phyloP scores from a whole-genome alignment of 1,140 invertebrate genomes.

The Metopolophium dirhodum region DNA sequence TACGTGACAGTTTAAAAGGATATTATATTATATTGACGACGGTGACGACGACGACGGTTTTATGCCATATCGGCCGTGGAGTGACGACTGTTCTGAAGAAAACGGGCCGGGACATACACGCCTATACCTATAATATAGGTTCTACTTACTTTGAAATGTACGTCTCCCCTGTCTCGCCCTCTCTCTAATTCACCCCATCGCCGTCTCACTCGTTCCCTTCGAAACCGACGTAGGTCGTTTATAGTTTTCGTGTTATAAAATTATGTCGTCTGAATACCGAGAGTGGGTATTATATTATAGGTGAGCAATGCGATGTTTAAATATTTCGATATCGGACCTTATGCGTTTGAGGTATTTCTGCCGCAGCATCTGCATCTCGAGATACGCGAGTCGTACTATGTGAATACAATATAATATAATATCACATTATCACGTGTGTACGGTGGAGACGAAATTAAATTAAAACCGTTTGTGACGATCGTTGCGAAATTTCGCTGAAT shows the following conservation, averaged over 20 bases:
- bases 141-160: not conserved
- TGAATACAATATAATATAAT: no score
- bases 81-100: not conserved
- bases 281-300: not conserved
- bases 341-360: not conserved
- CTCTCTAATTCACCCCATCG: not conserved
- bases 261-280: not conserved
- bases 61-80: not conserved
- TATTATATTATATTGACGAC: not conserved
- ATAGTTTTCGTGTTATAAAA: not conserved
- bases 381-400: no score
- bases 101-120: not conserved
- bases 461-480: not conserved
- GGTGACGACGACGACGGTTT: not conserved
- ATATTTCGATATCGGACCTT: not conserved
- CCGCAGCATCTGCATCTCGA: not conserved
- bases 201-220: not conserved
- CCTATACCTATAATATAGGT: not conserved
- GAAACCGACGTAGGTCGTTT: not conserved
- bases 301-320: not conserved
- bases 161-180: not conserved
- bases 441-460: not conserved
- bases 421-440: no score
- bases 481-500: not conserved
- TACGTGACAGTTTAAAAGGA: conserved; percentile 4